Base-by-base conservation (phyloP, 2,888 invertebrate genomes). In the Erebia ligea region DNA sequence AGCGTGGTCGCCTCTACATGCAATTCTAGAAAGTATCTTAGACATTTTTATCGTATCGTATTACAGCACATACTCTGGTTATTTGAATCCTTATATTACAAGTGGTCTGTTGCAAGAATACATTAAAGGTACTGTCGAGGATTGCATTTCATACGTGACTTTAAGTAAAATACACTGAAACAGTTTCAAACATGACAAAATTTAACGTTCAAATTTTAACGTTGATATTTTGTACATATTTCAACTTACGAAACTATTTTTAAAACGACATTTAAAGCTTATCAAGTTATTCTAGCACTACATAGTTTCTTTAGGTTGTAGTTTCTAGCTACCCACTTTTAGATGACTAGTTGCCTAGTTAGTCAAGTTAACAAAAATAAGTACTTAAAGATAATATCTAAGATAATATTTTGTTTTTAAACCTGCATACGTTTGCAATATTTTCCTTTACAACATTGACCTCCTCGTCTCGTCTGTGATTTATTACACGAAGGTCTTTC, bases 1-100 rank as follows among this genome's bases (percentile, higher is more conserved):
- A 52, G 58, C 40, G 34, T 64, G 54, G 52, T 52, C 50, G 52
- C 52, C 52, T 40, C 52, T 57, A 69, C 66, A 67, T 75, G 81
- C 82, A 82, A 80, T 81, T 76, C 76, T 80, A 82, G 79, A 80
- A 80, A 78, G 77, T 68, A 58, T 72, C 77, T 78, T 70, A 80
- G 78, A 79, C 78, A 75, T 80, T 80, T 75, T 76, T 79, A 76
- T 76, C 76, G 78, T 80, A 75, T 79, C 80, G 70, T 76, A 77
- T 78, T 77, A 70, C 77, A 77, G 77, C 79, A 82, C 82, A 77
- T 74, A 78, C 75, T 77, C 79, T 75, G 76, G 76, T 78, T 76
- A 74, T 73, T 34, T 70, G 76, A 74, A 76, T 71, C 71, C 58
- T 66, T 74, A 76, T 45, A 34, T 66, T 45, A 52, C 52, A 40